phyloP scores from a whole-genome alignment of 2,113 vertebrate species.

The Athene noctua region DNA sequence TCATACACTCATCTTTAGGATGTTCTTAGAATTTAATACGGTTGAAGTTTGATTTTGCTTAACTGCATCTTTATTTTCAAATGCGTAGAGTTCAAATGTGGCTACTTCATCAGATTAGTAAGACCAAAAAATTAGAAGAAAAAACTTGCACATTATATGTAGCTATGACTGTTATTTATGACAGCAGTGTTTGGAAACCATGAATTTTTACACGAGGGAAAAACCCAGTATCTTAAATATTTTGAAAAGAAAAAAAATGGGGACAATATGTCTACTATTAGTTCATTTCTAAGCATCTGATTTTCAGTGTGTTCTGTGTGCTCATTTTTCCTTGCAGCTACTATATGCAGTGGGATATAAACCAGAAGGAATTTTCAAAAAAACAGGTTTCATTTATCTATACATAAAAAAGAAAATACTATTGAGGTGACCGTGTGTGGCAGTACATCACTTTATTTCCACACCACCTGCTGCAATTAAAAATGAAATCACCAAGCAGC shows the following conservation, averaged over 20 bases:
- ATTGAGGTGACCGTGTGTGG: conserved; percentile 6
- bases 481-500: conserved; percentile 30
- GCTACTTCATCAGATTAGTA: background rate
- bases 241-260: background rate
- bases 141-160: background rate
- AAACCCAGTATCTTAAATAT: background rate
- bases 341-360: background rate
- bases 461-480: conserved; percentile 53
- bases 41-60: background rate
- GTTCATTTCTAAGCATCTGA: background rate
- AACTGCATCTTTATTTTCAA: background rate
- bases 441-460: conserved; percentile 21
- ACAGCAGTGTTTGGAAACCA: background rate
- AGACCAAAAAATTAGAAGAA: background rate
- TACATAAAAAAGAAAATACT: conserved; percentile 38
- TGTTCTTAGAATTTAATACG: background rate
- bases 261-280: background rate
- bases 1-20: background rate
- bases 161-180: background rate
- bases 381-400: background rate
- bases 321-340: background rate
- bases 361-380: conserved; percentile 23
- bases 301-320: background rate
- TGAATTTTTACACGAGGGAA: background rate
- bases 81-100: background rate